Evolutionary conservation across 2,888 invertebrate species (phyloP).

Genomic region (Sepioteuthis lessoniana): DNA sequence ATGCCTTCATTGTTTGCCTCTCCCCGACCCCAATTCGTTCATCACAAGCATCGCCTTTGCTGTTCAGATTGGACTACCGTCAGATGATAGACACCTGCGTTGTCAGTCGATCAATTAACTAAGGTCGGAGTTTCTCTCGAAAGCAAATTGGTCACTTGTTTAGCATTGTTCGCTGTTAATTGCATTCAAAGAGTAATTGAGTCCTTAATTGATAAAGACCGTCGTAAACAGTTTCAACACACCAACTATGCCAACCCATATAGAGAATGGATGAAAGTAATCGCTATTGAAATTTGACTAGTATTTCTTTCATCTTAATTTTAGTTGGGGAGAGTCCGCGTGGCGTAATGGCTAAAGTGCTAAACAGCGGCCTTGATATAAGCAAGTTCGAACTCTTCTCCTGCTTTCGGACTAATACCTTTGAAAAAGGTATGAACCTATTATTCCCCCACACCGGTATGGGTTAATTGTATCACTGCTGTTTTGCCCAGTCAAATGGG

Average conservation of each 20-base stretch:
- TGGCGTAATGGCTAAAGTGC: too few relatives aligned
- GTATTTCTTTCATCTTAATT: too few relatives aligned
- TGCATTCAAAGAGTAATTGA: neutral
- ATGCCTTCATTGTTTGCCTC: neutral
- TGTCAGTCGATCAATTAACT: neutral
- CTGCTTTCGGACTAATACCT: too few relatives aligned
- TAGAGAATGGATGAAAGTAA: neutral
- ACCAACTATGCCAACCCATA: neutral
- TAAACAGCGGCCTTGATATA: too few relatives aligned
- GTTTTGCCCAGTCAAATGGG: too few relatives aligned
- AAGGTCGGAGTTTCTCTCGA: slow-evolving; percentile 5
- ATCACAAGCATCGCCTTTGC: neutral
- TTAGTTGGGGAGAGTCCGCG: too few relatives aligned
- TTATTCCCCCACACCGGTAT: too few relatives aligned
- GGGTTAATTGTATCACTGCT: too few relatives aligned
- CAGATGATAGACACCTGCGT: slow-evolving; percentile 6
- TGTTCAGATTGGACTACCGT: neutral
- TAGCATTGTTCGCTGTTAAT: neutral
- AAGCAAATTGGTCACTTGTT: slow-evolving; percentile 33
- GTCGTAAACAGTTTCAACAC: neutral
- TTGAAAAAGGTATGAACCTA: too few relatives aligned
- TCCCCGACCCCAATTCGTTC: neutral
- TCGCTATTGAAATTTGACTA: too few relatives aligned
- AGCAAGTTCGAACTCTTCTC: too few relatives aligned
- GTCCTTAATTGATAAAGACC: slow-evolving; percentile 13